Base-by-base conservation (phyloP, 2,113 vertebrate species). In the Stomatorhinus ivindoensis region DNA sequence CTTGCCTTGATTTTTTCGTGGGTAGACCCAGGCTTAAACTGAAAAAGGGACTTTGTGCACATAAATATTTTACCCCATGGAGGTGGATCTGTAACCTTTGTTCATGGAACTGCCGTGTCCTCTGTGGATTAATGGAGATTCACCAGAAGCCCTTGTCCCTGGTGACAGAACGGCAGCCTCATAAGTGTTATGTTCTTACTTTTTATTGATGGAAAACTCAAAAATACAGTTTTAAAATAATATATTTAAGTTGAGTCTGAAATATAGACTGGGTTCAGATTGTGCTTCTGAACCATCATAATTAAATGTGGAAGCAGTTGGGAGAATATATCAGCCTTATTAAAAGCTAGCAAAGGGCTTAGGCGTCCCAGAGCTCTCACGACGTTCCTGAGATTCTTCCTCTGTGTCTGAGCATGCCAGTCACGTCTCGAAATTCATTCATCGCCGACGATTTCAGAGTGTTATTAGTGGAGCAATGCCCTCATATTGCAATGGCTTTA, bases 251-350 rank as follows among this genome's bases (percentile, higher is more conserved):
- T 91, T 90, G 87, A 92, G 91, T 90, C 58, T 91, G 93, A 90
- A 91, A 92, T 88, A 83, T 73, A 91, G 88, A 51, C 39, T 89
- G 87, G 89, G 88, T 88, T 91, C 89, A 51, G 50, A 48, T 51
- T 7, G 48, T 31, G 39, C 46, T 44, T 35, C 86, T 13, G 50
- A 27, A 35, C 86, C 83, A 39, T n/a, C 76, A 85, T 53, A 69
- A 48, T 89, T 91, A 90, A 86, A 61, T 89, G 87, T 86, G 42
- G 89, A 92, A 86, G 88, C 89, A 92, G 90, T 73, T 15, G 44
- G 90, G 90, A 86, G 94, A 90, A 94, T 91, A 91, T 92, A 90
- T 89, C 90, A 90, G 48, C 90, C 91, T 94, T 90, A 91, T 95
- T 94, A 92, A 83, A 91, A 92, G 92, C 44, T 92, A 93, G 91